Base-by-base conservation (phyloP, 2,888 invertebrate species). In the Heteromurus nitidus region DNA sequence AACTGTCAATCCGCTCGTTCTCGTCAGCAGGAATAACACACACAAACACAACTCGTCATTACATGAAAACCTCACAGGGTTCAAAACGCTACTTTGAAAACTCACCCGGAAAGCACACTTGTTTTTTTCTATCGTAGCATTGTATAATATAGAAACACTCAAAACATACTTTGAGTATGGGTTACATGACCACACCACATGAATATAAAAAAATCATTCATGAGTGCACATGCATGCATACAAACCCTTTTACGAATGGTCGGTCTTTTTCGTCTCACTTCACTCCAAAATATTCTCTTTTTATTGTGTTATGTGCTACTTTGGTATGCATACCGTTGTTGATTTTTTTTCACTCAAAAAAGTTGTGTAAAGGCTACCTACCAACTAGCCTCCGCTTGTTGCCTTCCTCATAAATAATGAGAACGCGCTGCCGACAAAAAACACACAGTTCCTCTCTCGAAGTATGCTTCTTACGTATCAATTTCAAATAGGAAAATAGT, bases 351-450 rank as follows among this genome's bases (percentile, higher is more conserved):
- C 7, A 36, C 36, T 36, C 36, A 13, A 36, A 13, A 13, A 9
- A 36, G 36, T 36, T 36, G 13, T 36, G n/a, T n/a, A n/a, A n/a
- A n/a, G n/a, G n/a, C n/a, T n/a, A n/a, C n/a, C n/a, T n/a, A n/a
- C 36, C 13, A 36, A 13, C 36, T 36, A 36, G 36, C 13, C n/a
- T 36, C 7, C 36, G 1, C 16, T 28, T 44, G 60, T 72, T 58
- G 55, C 28, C 28, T 60, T 42, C 60, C 64, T 75, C 68, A 58
- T 67, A 75, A 75, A 75, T 47, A 68, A 77, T 31, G 13, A 44
- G 60, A 76, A 68, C 26, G 74, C 50, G 69, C n/a, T n/a, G n/a
- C 69, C 69, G 77, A 77, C 77, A 77, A 77, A 77, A n/a, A n/a
- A n/a, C n/a, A n/a, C n/a, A 69, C 60, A 18, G 42, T 60, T 69